Base-by-base conservation (phyloP, 2,797 vertebrate species). In the Falco columbarius region DNA sequence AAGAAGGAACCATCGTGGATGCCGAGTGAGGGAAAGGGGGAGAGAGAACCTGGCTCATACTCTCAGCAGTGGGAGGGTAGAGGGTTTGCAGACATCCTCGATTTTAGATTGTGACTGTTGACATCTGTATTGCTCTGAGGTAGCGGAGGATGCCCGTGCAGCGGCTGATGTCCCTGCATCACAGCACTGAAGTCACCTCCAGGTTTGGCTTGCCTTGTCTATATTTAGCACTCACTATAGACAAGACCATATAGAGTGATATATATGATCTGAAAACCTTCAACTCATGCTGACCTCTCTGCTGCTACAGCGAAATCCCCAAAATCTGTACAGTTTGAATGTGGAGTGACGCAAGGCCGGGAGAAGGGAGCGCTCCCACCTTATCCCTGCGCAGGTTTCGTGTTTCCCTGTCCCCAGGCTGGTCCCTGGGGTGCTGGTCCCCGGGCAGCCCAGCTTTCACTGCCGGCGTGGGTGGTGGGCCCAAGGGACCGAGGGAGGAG, bases 161-260 rank as follows among this genome's bases (percentile, higher is more conserved):
- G 86, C 40, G 92, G 56, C 85, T 76, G 81, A 38, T 86, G 81
- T 82, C 86, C 65, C 86, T 83, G 49, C 66, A 40, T 52, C 81
- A 30, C 83, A 63, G 75, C 76, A 34, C 89, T 96, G 80, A 91
- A 96, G 96, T 95, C 95, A 92, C 84, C 95, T 96, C 97, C 84
- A 95, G 91, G 87, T 96, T 89, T 90, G 81, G 63, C 85, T 77
- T 36, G 76, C 83, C 92, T 97, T 36, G 76, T 81, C 92, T 97
- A 95, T 96, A 94, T 97, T 97, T 96, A 95, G 91, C 51, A 2
- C 73, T 85, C 26, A 11, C 73, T 96, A 89, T 95, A 93, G 96
- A 95, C 86, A 92, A 82, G 86, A 81, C 93, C 87, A 93, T 86
- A 86, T 94, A 94, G 95, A 97, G 95, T 90, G 93, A 94, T 89